Conservation (phyloP, 1,140 invertebrate genomes). For the Psilanteris sp. region DNA sequence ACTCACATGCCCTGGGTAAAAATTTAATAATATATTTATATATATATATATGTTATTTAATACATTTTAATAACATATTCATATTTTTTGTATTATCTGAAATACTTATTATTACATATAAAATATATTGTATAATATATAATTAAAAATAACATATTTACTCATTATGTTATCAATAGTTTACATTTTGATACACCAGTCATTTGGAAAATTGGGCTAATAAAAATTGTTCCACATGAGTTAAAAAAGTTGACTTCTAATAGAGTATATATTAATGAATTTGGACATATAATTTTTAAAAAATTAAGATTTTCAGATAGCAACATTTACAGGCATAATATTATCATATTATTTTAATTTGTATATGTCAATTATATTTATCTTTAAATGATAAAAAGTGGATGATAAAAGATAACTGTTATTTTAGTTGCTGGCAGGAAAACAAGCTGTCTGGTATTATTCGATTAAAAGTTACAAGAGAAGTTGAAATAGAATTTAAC, state of each 20-base stretch:
- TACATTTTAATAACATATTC: too few species aligned
- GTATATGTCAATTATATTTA: constrained; percentile 5
- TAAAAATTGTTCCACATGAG: constrained; percentile 73
- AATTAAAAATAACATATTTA: constrained; percentile 4
- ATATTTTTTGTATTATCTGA: too few species aligned
- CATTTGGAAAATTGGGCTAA: constrained; percentile 78
- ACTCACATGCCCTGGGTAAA: constrained; percentile 82
- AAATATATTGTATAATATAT: background rate
- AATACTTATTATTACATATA: too few species aligned
- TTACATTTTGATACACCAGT: constrained; percentile 78
- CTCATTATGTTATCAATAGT: constrained; percentile 72
- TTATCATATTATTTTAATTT: background rate
- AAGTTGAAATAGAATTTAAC: constrained; percentile 79
- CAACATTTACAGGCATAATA: constrained; percentile 81
- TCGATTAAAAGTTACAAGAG: constrained; percentile 80
- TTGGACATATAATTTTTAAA: constrained; percentile 77
- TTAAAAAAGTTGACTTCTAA: constrained; percentile 73
- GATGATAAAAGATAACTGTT: constrained; percentile 17
- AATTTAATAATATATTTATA: constrained; percentile 46
- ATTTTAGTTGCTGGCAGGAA: constrained; percentile 84
- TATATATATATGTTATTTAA: too few species aligned
- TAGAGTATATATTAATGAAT: constrained; percentile 77
- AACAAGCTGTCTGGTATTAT: constrained; percentile 82
- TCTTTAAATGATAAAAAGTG: constrained; percentile 21
- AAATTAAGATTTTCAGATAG: constrained; percentile 78